These are phyloP conservation scores for Triplophysa dalaica DNA, from an alignment of 2,113 vertebrate species.

Conservation along the genomic window DNA sequence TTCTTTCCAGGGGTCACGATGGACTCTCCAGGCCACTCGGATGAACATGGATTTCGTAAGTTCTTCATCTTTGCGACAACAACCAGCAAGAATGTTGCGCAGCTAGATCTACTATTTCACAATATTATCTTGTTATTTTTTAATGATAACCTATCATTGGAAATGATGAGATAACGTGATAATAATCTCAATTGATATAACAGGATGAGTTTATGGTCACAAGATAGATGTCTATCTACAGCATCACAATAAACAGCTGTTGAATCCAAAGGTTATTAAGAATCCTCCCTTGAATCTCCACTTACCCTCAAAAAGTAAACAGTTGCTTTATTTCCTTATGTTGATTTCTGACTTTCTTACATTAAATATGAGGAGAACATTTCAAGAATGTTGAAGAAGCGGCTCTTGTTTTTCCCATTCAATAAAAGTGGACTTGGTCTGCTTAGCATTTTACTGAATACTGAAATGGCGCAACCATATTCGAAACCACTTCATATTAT, in stretches of 20 bases:
- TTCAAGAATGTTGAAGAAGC: too few species aligned
- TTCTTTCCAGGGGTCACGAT: conserved; percentile 88
- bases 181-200: neutral
- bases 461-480: too few species aligned
- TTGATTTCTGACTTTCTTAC: too few species aligned
- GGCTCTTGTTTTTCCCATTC: too few species aligned
- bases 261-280: neutral
- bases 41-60: conserved; percentile 96
- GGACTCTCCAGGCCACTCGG: conserved; percentile 93
- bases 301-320: too few species aligned
- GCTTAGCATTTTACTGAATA: too few species aligned
- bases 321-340: too few species aligned
- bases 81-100: neutral
- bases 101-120: neutral
- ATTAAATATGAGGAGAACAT: too few species aligned
- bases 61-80: neutral
- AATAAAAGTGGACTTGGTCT: too few species aligned
- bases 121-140: neutral
- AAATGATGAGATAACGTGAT: conserved; percentile 6
- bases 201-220: neutral
- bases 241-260: neutral
- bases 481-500: too few species aligned
- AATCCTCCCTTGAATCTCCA: too few species aligned
- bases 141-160: neutral
- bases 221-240: neutral